Percentiles rank a stretch among this genome's conserved stretches.
These are phyloP conservation scores for Desmophyllum pertusum DNA, from an alignment of 92 coral and sea anemone genomes.

Conservation along the genomic window DNA sequence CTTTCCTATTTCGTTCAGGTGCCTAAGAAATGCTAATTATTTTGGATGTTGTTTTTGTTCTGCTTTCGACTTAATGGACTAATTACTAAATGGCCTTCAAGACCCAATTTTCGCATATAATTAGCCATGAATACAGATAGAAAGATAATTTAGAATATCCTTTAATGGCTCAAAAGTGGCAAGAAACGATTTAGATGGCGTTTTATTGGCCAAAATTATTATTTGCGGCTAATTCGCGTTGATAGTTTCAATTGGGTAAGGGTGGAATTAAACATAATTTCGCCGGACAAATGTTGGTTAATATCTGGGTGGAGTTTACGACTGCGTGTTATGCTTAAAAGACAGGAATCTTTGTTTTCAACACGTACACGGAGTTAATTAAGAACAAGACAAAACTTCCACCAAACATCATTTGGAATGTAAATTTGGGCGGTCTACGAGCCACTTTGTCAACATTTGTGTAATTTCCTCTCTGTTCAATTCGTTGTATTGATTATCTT, in stretches of 20 bases:
- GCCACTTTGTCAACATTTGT: not conserved
- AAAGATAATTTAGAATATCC: conserved; percentile 42
- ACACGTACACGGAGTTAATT: conserved; percentile 13
- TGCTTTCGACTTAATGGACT: conserved; percentile 61
- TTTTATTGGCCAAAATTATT: conserved; percentile 26
- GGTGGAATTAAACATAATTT: conserved; percentile 30
- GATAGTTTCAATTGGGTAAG: conserved; percentile 25
- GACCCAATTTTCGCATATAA: conserved; percentile 60
- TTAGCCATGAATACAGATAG: conserved; percentile 43
- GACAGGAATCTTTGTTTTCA: conserved; percentile 29
- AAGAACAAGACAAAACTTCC: not conserved
- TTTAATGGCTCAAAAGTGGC: conserved; percentile 48
- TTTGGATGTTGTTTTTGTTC: conserved; percentile 23
- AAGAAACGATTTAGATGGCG: conserved; percentile 42
- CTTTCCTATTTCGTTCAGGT: conserved; percentile 14
- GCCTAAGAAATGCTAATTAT: conserved; percentile 40
- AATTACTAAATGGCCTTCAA: conserved; percentile 66
- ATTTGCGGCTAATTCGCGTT: conserved; percentile 34
- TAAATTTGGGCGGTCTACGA: not conserved
- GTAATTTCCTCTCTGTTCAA: not conserved
- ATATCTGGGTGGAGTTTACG: conserved; percentile 25
- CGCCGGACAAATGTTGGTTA: not conserved
- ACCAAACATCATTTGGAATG: not conserved
- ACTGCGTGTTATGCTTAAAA: conserved; percentile 23
- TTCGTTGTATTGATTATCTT: not conserved